These are phyloP conservation scores for Rhopalosiphum nymphaeae DNA, from an alignment of 2,888 invertebrate genomes.

Conservation along the genomic window DNA sequence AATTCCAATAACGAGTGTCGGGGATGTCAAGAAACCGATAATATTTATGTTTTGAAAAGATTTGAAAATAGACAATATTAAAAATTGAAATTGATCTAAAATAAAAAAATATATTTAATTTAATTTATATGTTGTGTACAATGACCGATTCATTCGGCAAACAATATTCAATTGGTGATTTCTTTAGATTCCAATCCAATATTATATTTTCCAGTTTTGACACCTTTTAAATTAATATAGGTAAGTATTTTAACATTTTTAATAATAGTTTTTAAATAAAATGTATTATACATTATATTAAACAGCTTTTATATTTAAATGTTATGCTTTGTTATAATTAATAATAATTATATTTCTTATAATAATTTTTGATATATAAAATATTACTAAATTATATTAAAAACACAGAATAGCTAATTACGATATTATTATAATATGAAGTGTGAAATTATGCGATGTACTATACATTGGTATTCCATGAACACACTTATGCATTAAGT, in stretches of 20 bases:
- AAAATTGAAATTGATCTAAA: background rate
- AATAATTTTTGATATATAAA: no score
- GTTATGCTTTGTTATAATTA: background rate
- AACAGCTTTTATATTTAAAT: background rate
- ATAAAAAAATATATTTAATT: background rate
- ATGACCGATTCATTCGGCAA: background rate
- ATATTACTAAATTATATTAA: no score
- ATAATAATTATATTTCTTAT: background rate
- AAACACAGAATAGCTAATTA: no score
- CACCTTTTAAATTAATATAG: background rate
- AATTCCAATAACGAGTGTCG: background rate
- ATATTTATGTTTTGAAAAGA: background rate
- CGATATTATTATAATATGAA: no score
- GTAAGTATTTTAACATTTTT: background rate
- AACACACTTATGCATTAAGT: no score
- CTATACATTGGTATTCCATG: no score
- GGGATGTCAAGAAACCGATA: background rate
- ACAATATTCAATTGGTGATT: background rate
- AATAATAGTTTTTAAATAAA: background rate
- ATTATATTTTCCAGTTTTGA: background rate
- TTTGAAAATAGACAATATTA: background rate
- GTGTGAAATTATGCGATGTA: no score
- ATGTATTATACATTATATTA: background rate
- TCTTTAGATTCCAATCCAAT: background rate
- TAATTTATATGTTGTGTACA: background rate